Base-by-base conservation (phyloP, 2,113 vertebrate genomes). In the Ageneiosus marmoratus region DNA sequence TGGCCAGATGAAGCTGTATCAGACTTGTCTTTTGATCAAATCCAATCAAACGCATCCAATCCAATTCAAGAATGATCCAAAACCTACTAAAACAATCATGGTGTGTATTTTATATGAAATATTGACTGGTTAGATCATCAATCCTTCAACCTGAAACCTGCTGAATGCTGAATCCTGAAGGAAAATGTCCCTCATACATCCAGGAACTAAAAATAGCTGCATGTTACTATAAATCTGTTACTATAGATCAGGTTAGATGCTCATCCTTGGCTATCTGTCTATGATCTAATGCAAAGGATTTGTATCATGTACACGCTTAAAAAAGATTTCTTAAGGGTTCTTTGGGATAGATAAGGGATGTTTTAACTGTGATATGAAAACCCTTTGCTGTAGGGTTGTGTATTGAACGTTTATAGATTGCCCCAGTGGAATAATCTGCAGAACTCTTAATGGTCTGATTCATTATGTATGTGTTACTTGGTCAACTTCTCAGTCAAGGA, bases 181-280 rank as follows among this genome's bases (percentile, higher is more conserved):
- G 32, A 77, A 56, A 24, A 77, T 55, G 32, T 20, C 51, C 20
- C 20, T 24, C 32, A 77, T 24, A 24, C 34, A 44, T 41, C 10
- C 11, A 77, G 53, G 10, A 77, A 58, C 32, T 77, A 77, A 56
- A 75, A 55, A 77, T 41, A 77, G 34, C 20, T 77, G 22, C 18
- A 56, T 75, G 32, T 41, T n/a, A 55, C 56, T 41, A 77, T 20
- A 77, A 32, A 77, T 20, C 74, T 77, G 74, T 32, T 32, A 41
- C 22, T 37, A 32, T 77, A 32, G 22, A 11, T n/a, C 13, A 41
- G 51, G 32, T 24, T 56, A 37, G 53, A 56, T n/a, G 12, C 51
- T 24, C 18, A 77, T 29, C 53, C 18, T 58, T 37, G 50, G 74
- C 18, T 24, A 56, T 58, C 29, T 41, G 51, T 77, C 20, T 76